These are phyloP conservation scores for Hirtodrosophila trivittata DNA, from an alignment of 2,888 invertebrate species.

Conservation along the genomic window DNA sequence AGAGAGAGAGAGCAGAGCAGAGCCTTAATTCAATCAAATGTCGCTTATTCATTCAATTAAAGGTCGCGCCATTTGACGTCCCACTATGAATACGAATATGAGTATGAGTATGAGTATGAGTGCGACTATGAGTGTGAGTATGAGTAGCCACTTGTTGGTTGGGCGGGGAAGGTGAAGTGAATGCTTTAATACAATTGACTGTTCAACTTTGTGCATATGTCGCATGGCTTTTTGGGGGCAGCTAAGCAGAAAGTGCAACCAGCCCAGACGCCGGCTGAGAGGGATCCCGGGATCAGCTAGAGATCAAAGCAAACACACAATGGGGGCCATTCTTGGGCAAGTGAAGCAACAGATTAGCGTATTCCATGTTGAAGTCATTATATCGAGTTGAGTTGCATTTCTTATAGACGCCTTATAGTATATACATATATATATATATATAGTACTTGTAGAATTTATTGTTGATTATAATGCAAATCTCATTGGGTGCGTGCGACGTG, in stretches of 20 bases:
- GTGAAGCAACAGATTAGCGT: constrained; percentile 46
- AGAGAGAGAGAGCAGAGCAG: constrained; percentile 19
- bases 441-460: not conserved
- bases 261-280: constrained; percentile 17
- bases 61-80: constrained; percentile 80
- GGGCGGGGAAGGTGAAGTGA: not conserved
- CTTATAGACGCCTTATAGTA: constrained; percentile 13
- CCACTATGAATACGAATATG: constrained; percentile 50
- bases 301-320: constrained; percentile 52
- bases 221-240: constrained; percentile 17
- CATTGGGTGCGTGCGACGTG: constrained; percentile 41
- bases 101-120: constrained; percentile 31
- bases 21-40: constrained; percentile 79
- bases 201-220: constrained; percentile 63
- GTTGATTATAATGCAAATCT: constrained; percentile 62
- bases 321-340: constrained; percentile 65
- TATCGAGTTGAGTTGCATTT: constrained; percentile 27
- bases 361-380: constrained; percentile 12
- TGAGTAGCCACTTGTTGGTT: constrained; percentile 6
- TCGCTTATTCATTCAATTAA: constrained; percentile 82
- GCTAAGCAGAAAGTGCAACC: constrained; percentile 19
- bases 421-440: not conserved
- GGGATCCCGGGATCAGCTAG: constrained; percentile 31
- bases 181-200: constrained; percentile 72
- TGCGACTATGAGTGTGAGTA: constrained; percentile 8